These are phyloP conservation scores for Pantherophis alleghaniensis DNA, from an alignment of 2,797 vertebrate species.

Conservation along the genomic window DNA sequence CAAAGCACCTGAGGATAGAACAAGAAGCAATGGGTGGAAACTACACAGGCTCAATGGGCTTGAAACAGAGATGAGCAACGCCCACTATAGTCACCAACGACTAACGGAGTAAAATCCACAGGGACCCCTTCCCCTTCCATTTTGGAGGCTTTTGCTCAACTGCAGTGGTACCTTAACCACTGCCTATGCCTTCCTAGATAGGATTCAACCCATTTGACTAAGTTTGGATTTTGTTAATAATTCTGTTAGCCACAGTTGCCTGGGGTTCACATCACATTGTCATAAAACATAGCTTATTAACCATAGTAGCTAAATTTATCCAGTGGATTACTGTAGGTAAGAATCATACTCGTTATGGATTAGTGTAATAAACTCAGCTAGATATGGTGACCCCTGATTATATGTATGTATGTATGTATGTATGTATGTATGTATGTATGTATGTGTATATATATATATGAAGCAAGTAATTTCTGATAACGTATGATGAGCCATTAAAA, in stretches of 20 bases:
- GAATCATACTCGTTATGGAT: neutral
- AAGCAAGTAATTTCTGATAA: neutral
- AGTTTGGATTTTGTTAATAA: neutral
- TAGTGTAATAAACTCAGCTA: neutral
- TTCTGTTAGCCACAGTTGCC: neutral
- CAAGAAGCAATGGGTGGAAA: too few species aligned
- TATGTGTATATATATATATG: neutral
- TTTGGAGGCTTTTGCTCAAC: neutral
- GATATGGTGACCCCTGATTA: neutral
- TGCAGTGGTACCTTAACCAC: neutral
- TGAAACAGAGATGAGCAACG: neutral
- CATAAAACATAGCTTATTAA: neutral
- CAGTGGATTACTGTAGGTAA: neutral
- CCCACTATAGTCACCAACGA: neutral
- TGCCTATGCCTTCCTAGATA: neutral
- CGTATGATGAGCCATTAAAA: neutral
- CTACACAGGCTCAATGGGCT: neutral
- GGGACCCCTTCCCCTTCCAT: neutral
- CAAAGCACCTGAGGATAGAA: too few species aligned
- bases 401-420: too few species aligned
- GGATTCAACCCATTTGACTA: neutral
- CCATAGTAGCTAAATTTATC: neutral
- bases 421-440: too few species aligned
- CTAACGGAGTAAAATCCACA: neutral
- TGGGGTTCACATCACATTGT: neutral